Percentiles rank a stretch among this genome's conserved stretches.
Evolutionary conservation across 2,113 vertebrate genomes (phyloP).

Genomic region (Odontesthes bonariensis): DNA sequence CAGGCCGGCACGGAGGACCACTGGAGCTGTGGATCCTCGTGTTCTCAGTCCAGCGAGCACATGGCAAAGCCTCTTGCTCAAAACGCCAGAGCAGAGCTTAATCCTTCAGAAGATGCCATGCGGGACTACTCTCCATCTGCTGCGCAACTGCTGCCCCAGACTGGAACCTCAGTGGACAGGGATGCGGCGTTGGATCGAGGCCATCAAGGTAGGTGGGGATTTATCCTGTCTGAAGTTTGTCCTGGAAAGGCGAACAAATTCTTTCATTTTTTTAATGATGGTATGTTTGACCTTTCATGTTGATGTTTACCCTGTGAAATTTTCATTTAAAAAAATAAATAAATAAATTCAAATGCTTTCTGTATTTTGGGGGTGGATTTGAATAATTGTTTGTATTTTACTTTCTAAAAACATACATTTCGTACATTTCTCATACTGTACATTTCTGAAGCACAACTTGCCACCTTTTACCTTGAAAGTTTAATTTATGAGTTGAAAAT

Average conservation of each 20-base stretch:
- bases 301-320: neutral
- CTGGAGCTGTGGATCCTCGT: conserved; percentile 85
- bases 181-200: conserved; percentile 65
- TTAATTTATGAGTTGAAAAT: too few relatives aligned
- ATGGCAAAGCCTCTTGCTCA: conserved; percentile 71
- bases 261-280: neutral
- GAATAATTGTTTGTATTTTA: too few relatives aligned
- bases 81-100: conserved; percentile 67
- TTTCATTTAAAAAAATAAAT: too few relatives aligned
- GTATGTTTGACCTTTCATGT: neutral
- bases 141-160: conserved; percentile 72
- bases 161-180: conserved; percentile 46
- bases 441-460: too few relatives aligned
- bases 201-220: conserved; percentile 62
- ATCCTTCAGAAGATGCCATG: conserved; percentile 61
- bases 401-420: too few relatives aligned
- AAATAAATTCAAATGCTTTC: too few relatives aligned
- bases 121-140: conserved; percentile 76
- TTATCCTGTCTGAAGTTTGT: neutral
- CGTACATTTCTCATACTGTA: too few relatives aligned
- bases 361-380: too few relatives aligned
- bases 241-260: neutral
- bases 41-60: conserved; percentile 85
- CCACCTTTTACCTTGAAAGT: too few relatives aligned
- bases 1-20: conserved; percentile 79